phyloP scores from a whole-genome alignment of 1,140 invertebrate genomes.

The Pseudomyrmex sp. region DNA sequence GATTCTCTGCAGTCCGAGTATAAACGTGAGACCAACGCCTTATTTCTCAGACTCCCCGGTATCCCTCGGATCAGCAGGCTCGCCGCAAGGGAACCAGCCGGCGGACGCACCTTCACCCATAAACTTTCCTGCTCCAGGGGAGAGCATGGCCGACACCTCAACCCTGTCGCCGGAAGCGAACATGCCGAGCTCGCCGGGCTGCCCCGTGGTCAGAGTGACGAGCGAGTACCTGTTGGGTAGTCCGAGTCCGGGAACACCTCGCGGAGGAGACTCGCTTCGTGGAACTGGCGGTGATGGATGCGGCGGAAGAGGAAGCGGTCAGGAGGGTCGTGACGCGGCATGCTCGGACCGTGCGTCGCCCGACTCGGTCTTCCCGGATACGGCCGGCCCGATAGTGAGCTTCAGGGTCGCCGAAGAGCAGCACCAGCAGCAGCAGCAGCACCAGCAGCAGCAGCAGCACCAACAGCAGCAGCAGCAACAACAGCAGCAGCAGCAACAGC shows the following conservation, averaged over 20 bases:
- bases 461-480: conserved; percentile 77
- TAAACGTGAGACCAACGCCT: conserved; percentile 72
- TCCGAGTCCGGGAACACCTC: conserved; percentile 81
- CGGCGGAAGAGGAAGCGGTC: conserved; percentile 80
- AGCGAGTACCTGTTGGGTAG: conserved; percentile 84
- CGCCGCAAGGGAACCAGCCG: conserved; percentile 82
- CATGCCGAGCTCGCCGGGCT: conserved; percentile 89
- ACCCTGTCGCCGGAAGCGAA: conserved; percentile 94
- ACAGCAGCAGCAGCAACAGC: conserved; percentile 70
- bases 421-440: conserved; percentile 72
- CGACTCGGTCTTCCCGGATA: conserved; percentile 83
- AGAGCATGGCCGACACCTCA: conserved; percentile 95
- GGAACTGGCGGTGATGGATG: conserved; percentile 61
- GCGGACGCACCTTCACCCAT: conserved; percentile 84
- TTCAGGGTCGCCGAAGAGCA: conserved; percentile 80
- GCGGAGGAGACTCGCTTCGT: conserved; percentile 70
- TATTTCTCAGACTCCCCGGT: conserved; percentile 84
- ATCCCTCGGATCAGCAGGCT: conserved; percentile 84
- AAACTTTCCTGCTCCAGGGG: conserved; percentile 88
- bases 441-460: conserved; percentile 75
- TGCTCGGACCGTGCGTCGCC: conserved; percentile 82
- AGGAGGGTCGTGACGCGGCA: conserved; percentile 73
- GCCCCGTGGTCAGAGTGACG: conserved; percentile 84
- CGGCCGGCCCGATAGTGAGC: conserved; percentile 63
- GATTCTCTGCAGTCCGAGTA: conserved; percentile 55